These are phyloP conservation scores for Myotis vivesi DNA, from an alignment of 2,797 vertebrate genomes.

Conservation along the genomic window DNA sequence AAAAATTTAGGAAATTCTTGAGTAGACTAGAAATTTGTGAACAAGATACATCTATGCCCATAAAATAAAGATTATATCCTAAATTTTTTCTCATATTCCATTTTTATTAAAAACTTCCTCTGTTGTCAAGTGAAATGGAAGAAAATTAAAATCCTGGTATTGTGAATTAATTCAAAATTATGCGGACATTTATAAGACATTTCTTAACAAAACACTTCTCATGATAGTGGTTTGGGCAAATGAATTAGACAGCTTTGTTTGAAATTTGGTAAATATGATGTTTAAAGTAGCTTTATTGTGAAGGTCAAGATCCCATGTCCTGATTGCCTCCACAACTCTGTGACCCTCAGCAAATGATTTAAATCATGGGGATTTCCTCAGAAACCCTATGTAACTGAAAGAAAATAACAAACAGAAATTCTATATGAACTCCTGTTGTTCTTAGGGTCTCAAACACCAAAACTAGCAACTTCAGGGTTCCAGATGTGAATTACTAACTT, in stretches of 20 bases:
- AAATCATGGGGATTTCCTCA: background rate
- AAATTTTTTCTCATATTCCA: background rate
- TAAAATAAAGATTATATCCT: background rate
- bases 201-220: conserved; percentile 24
- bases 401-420: conserved; percentile 11
- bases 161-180: conserved; percentile 19
- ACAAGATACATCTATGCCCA: background rate
- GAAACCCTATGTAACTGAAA: background rate
- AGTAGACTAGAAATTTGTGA: background rate
- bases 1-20: background rate
- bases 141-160: background rate
- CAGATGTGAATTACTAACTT: conserved; percentile 38
- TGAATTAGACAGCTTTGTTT: background rate
- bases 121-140: background rate
- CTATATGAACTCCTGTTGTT: background rate
- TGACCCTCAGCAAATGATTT: conserved; percentile 42
- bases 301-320: background rate
- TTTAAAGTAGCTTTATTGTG: conserved; percentile 24
- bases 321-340: background rate
- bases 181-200: background rate
- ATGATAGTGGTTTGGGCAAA: background rate
- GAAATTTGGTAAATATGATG: conserved; percentile 20
- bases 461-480: background rate
- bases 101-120: conserved; percentile 17
- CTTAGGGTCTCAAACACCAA: background rate